Base-by-base conservation (phyloP, 2,113 vertebrate species). In the Brachypodius melanocephalos region DNA sequence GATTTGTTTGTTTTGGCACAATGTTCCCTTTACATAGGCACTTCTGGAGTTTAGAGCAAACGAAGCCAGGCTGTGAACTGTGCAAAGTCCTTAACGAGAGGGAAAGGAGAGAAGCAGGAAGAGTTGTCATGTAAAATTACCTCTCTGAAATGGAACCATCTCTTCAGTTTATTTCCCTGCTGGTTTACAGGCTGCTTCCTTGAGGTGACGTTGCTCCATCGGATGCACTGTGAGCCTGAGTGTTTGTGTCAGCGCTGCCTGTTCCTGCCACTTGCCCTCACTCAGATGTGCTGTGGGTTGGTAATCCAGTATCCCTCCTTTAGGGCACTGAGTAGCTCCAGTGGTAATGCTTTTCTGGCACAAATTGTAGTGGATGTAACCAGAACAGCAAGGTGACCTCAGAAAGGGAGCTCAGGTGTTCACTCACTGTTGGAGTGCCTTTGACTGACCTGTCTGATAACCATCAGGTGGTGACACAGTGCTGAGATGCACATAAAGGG, bases 1-100 rank as follows among this genome's bases (percentile, higher is more conserved):
- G 82, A 80, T 62, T 48, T 95, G 76, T 94, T 97, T 96, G 76
- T 19, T 89, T 90, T 95, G 91, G 84, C 86, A 52, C 58, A 77
- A 40, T 20, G 58, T 62, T 80, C 3, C 2, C 73, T 91, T 80
- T 86, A 69, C 36, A 6, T 10, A 28, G 75, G n/a, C 90, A 62
- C 3, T 11, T 72, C 48, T 85, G 28, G 55, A 63, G 73, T 61
- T 95, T 21, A 78, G 73, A 95, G 86, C 93, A 96, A 91, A 78
- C 20, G 25, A 18, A 94, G 55, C 84, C 31, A 15, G 68, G 45
- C 86, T 0, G 0, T 74, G 77, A 80, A 10, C 80, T 36, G 83
- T 71, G 36, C 73, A 57, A 93, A 95, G 89, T 32, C 84, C 91
- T 78, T 28, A 84, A 40, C 17, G 2, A 0, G 0, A 67, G 48